phyloP scores from a whole-genome alignment of 1,140 invertebrate species.

The Nylanderia fulva region DNA sequence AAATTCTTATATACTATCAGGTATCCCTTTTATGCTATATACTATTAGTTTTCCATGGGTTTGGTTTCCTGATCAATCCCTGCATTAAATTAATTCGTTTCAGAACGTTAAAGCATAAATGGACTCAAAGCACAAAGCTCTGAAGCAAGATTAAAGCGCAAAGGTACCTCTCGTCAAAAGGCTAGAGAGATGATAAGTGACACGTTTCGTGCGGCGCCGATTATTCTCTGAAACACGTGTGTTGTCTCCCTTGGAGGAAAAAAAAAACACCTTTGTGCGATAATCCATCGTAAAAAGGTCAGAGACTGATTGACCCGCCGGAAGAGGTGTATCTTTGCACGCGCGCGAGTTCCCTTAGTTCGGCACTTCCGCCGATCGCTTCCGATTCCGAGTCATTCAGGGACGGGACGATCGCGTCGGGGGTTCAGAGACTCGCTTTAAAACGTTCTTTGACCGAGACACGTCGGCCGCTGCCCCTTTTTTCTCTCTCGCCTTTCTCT shows the following conservation, averaged over 20 bases:
- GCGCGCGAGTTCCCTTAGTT: slow-evolving; percentile 16
- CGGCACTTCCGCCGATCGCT: slow-evolving; percentile 48
- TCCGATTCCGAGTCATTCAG: slow-evolving; percentile 56
- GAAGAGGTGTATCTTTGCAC: neutral
- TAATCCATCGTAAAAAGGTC: slow-evolving; percentile 27
- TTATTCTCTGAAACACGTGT: neutral
- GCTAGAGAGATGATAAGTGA: neutral
- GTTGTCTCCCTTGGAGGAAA: neutral
- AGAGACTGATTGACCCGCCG: slow-evolving; percentile 9
- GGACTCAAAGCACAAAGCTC: too few relatives aligned
- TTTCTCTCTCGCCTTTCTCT: neutral
- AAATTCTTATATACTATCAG: neutral
- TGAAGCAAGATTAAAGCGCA: neutral
- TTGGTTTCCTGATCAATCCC: neutral
- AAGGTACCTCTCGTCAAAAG: neutral
- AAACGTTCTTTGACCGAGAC: slow-evolving; percentile 52
- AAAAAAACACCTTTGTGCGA: neutral
- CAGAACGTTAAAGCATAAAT: too few relatives aligned
- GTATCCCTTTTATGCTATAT: neutral
- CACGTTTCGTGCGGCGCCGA: neutral
- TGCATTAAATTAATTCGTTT: too few relatives aligned
- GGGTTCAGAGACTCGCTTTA: slow-evolving; percentile 24
- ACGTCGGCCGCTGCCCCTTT: slow-evolving; percentile 37
- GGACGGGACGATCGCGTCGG: slow-evolving; percentile 31
- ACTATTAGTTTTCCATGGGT: too few relatives aligned